Evolutionary conservation across 2,888 invertebrate species (phyloP), one percentile per base, ranked within the genome.

Genomic region (Pyrocoelia pectoralis): DNA sequence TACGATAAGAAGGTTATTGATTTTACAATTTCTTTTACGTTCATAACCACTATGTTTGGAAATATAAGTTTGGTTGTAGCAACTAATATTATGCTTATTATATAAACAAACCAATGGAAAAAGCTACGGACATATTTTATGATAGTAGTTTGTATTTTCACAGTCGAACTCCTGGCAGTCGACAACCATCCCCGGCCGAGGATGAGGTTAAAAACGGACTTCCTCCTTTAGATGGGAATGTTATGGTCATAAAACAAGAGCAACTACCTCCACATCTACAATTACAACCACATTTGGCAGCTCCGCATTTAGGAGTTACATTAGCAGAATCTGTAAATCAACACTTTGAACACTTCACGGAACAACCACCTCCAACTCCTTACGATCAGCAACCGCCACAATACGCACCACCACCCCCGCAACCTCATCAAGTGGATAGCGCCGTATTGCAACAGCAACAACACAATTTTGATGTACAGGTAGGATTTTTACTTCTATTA

Each of bases 101-200:
- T 8, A 14, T 51, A 51, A 10, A 12, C 13, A 24, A 12, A 1
- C 17, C 3, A 29, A 51, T 51, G 4, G 9, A 28, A 24, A 55
- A 8, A 49, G 15, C 51, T 10, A 48, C 19, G 38, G 13, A 29
- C 50, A 38, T 58, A 43, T 58, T 19, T 63, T 55, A 64, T 48
- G 64, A 60, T 48, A 41, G 52, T 48, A 61, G 65, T 64, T 56
- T 59, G 56, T 64, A 64, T 64, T 64, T 56, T 64, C 53, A 64
- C 64, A 64, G 64, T 81, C 93, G 94, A 74, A 94, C 94, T 70
- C 93, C 93, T 40, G 94, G 94, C 56, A 95, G 95, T 76, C 89
- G 95, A 75, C 95, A 95, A 82, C 94, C 94, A 66, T 96, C 95
- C 43, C 95, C 96, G 52, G 93, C 94, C 12, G 95, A 95, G 81